Evolutionary conservation across 1,140 invertebrate genomes (phyloP), one percentile per base, ranked within the genome.

Genomic region (Leptestheria dahalacensis): DNA sequence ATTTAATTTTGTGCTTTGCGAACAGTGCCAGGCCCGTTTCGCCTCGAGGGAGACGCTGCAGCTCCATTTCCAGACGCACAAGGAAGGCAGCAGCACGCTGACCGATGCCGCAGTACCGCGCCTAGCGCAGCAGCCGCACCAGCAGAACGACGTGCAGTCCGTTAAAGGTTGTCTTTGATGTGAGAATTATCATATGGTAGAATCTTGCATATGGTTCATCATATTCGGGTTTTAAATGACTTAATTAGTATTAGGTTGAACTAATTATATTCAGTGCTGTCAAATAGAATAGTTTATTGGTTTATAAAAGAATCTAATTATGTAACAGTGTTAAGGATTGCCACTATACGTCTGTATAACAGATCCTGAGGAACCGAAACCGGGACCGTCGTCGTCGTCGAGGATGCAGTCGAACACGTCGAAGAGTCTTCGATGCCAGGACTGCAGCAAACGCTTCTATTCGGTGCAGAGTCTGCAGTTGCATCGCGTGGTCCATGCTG

Each of bases 1-100:
- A 41, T 41, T 21, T 47, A 23, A 9, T 47, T 10, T 23, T n/a
- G 24, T 75, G 48, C 71, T 75, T 23, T 78, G 74, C 64, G 71
- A 75, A 56, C 62, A 80, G 77, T 83, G 83, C 72, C 74, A 72
- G 62, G 78, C 78, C 64, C 76, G 76, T 57, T 88, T 88, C 73
- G 78, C 82, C 3, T 82, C 85, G 15, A 83, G 85, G 65, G 85
- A 86, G 66, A 86, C 84, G 1, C 69, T 88, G 9, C 86, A 85
- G 69, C 75, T 84, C 28, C 84, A 87, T 68, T 75, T 80, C 64
- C 76, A 80, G 62, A 83, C 79, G 0, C 84, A 88, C 66, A 82
- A 82, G 1, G 83, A 4, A n/a, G n/a, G n/a, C n/a, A n/a, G n/a
- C n/a, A n/a, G n/a, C n/a, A 41, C 33, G 33, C 6, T 15, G 33